Evolutionary conservation across 2,113 vertebrate species (phyloP).

Genomic region (Calyptommatus sinebrachiatus): DNA sequence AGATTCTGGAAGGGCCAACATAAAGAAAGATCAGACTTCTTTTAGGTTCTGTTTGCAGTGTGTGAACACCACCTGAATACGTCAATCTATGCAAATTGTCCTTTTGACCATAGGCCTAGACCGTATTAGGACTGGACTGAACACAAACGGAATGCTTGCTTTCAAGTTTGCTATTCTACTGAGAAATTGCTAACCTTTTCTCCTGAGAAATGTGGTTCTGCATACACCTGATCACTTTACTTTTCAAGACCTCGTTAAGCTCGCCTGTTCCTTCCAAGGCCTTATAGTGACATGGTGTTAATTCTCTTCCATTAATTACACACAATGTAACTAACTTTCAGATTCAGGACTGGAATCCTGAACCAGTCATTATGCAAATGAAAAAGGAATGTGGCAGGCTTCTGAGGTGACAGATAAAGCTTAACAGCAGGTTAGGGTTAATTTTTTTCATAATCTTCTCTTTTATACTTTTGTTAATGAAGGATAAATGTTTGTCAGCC

Average conservation of each 20-base stretch:
- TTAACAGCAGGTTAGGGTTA: constrained; percentile 42
- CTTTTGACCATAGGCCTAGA: background rate
- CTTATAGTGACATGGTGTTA: background rate
- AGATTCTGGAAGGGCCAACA: too few species aligned
- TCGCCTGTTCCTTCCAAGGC: constrained; percentile 1
- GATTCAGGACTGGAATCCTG: constrained; percentile 20
- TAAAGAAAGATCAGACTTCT: too few species aligned
- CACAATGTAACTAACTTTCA: constrained; percentile 31
- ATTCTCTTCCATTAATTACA: constrained; percentile 21
- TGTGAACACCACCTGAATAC: background rate
- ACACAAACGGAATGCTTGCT: background rate
- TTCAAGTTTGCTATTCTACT: rapidly evolving
- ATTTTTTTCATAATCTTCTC: constrained; percentile 54
- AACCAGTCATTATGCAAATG: constrained; percentile 37
- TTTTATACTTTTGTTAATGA: constrained; percentile 59
- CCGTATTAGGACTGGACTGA: too few species aligned
- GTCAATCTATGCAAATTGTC: background rate
- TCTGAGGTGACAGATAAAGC: constrained; percentile 35
- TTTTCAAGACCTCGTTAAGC: constrained; percentile 9
- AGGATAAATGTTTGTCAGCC: constrained; percentile 45
- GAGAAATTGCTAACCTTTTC: background rate
- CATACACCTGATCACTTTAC: background rate
- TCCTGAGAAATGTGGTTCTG: background rate
- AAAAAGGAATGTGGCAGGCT: constrained; percentile 14
- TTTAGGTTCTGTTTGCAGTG: too few species aligned